Base-by-base conservation (phyloP, 2,888 invertebrate species). In the Allolobophora icterica region DNA sequence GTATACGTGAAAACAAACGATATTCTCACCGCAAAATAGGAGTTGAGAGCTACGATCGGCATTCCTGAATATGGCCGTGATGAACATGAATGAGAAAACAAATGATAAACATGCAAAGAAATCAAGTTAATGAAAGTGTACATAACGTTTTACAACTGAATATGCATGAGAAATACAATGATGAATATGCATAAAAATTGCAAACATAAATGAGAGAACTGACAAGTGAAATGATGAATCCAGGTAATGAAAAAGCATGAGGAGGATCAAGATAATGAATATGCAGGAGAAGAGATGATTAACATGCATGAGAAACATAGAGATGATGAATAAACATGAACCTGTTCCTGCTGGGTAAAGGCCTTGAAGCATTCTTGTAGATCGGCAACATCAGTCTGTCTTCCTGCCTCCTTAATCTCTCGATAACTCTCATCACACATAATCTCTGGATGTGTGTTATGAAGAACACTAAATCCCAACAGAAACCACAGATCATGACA, bases 331-430 rank as follows among this genome's bases (percentile, higher is more conserved):
- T 71, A 71, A n/a, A 17, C 30, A 71, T 11, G n/a, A 71, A 95
- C 95, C 94, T 94, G 94, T 93, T 96, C 95, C 92, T 95, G 95
- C 92, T 95, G 94, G 33, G 95, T 95, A 92, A 95, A 95, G 92
- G 96, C 95, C 95, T 98, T 97, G 94, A 99, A 97, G 95, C 99
- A 99, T 94, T 98, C 98, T 95, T 97, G 97, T 92, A 99, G 96
- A 34, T 98, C 97, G 24, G 98, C 97, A 71, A 97, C 97, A 89
- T 97, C 96, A 87, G 96, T 96, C 91, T 96, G 94, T 92, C 96
- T 96, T 71, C 95, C 94, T 91, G 95, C 95, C 40, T 95, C 95
- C 92, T 96, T 96, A 89, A 87, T 87, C 35, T 33, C 35, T 38
- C 38, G 34, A 17, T 87, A 87, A 35, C 87, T 87, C 87, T 34